Percentiles rank a stretch among this genome's conserved stretches.
Conservation (phyloP, 2,888 invertebrate species). For the Plagodis pulveraria region DNA sequence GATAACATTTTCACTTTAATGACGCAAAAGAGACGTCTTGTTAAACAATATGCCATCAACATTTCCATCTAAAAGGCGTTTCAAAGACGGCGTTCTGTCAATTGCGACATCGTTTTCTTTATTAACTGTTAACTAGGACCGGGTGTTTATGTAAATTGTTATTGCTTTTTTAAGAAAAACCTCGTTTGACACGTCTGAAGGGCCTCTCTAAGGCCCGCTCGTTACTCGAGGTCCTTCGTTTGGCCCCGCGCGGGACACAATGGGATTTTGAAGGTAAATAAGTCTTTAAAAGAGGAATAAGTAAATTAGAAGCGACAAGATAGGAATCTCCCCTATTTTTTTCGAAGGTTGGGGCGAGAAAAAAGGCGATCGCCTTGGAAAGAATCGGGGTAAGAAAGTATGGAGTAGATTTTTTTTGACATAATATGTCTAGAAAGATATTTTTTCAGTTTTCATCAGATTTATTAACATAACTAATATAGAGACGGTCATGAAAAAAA, state of each 20-base stretch:
- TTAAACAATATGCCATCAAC: constrained; percentile 76
- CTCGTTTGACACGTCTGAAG: constrained; percentile 81
- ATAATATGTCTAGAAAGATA: too few species aligned
- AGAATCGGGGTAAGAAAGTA: constrained; percentile 51
- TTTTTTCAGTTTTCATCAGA: too few species aligned
- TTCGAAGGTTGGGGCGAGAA: constrained; percentile 73
- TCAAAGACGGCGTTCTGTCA: constrained; percentile 71
- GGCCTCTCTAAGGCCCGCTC: constrained; percentile 65
- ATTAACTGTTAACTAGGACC: constrained; percentile 84
- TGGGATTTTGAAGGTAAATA: constrained; percentile 88
- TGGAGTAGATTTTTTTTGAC: constrained; percentile 45
- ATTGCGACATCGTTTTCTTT: constrained; percentile 81
- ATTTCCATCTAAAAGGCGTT: constrained; percentile 79
- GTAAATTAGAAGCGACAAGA: constrained; percentile 92
- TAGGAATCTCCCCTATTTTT: constrained; percentile 90
- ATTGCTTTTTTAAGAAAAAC: constrained; percentile 82
- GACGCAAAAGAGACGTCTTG: constrained; percentile 57
- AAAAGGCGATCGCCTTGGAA: constrained; percentile 81
- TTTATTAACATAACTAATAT: neutral
- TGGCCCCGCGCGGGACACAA: constrained; percentile 77
- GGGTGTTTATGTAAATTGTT: constrained; percentile 85
- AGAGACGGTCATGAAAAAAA: too few species aligned
- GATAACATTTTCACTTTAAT: constrained; percentile 27
- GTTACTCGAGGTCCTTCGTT: constrained; percentile 71
- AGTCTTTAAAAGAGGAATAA: constrained; percentile 90